These are phyloP conservation scores for Petrocephalus zakoni DNA, from an alignment of 2,113 vertebrate genomes.

Conservation along the genomic window DNA sequence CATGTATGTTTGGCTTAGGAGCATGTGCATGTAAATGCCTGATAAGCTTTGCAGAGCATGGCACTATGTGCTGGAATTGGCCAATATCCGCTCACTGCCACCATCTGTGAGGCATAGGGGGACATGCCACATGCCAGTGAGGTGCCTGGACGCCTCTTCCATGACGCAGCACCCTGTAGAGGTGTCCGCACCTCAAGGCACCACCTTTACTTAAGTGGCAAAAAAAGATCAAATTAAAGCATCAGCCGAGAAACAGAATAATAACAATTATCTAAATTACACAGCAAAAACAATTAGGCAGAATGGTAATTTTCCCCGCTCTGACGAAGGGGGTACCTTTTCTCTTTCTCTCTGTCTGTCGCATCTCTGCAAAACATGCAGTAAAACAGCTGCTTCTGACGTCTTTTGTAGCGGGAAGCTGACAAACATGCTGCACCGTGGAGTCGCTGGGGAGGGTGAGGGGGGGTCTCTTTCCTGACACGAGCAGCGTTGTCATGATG, in stretches of 20 bases:
- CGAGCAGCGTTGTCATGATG: not conserved
- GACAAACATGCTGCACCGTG: not conserved
- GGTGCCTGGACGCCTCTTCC: not conserved
- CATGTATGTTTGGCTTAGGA: not conserved
- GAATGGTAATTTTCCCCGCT: not conserved
- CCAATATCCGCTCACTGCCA: not conserved
- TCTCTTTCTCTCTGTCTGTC: no score
- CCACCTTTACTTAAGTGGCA: not conserved
- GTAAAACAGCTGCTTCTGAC: not conserved
- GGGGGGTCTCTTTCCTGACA: not conserved
- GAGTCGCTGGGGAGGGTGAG: not conserved
- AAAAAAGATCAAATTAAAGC: not conserved
- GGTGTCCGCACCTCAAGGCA: not conserved
- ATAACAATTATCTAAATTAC: conserved; percentile 12
- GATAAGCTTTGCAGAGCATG: not conserved
- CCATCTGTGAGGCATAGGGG: not conserved
- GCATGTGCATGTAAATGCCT: not conserved
- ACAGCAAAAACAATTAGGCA: conserved; percentile 12
- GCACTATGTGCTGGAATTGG: not conserved
- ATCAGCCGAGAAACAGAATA: not conserved
- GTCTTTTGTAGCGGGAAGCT: not conserved
- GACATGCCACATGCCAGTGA: not conserved
- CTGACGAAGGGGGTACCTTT: not conserved
- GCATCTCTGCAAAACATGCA: not conserved
- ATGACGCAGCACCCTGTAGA: not conserved